These are phyloP conservation scores for Heteronetta atricapilla DNA, from an alignment of 2,113 vertebrate species.

Conservation along the genomic window DNA sequence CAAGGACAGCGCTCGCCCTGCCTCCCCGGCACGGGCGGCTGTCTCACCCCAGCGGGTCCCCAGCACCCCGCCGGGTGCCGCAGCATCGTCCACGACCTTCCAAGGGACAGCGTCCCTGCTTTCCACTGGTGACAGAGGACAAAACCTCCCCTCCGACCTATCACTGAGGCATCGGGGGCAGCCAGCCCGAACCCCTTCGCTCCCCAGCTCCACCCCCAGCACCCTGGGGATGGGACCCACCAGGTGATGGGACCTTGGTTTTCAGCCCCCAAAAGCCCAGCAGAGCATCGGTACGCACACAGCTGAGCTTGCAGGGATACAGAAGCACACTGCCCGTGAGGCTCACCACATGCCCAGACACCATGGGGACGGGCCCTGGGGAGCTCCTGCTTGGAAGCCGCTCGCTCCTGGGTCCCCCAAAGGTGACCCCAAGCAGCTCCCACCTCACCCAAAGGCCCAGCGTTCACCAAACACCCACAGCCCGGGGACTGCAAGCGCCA, in stretches of 20 bases:
- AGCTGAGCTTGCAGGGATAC: not conserved
- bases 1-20: slow-evolving; percentile 16
- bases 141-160: not conserved
- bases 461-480: not conserved
- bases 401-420: not conserved
- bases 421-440: not conserved
- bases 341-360: not conserved
- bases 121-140: not conserved
- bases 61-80: fast-evolving
- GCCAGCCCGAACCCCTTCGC: too few species aligned
- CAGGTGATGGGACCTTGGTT: not conserved
- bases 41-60: not conserved
- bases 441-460: not conserved
- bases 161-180: not conserved
- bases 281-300: not conserved
- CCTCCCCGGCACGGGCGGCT: not conserved
- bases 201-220: not conserved
- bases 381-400: not conserved
- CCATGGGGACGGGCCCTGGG: not conserved
- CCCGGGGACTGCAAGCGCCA: not conserved
- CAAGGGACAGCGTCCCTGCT: not conserved
- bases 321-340: not conserved
- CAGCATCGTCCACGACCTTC: not conserved
- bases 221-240: not conserved
- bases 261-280: not conserved